Evolutionary conservation across 2,797 vertebrate species (phyloP), one percentile per base, ranked within the genome.

Genomic region (Psittacula derbiana): DNA sequence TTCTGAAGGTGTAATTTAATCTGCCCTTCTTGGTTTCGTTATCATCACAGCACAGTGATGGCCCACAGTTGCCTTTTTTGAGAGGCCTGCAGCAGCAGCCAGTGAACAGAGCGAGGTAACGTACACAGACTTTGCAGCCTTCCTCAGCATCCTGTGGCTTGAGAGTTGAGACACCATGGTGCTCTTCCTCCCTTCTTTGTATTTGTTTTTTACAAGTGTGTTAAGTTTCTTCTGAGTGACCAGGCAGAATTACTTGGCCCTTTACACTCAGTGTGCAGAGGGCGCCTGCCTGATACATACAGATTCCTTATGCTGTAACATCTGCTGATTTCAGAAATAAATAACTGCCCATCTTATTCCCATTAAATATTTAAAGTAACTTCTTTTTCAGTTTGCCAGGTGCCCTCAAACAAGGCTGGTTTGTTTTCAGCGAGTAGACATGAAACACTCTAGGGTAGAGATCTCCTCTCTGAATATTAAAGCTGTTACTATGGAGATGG

Each of bases 401-500:
- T 97, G 79, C 88, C 70, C 72, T 87, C 40, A 31, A 47, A 47
- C 58, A 84, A 69, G 36, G 49, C 44, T 80, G 78, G 25, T 93
- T 95, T 95, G 83, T 93, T 92, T 93, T 79, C 70, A 41, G 0
- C 20, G 73, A 86, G 86, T 55, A 81, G 74, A 43, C 47, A 61
- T 0, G 6, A 53, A 95, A 69, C 80, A n/a, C 74, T 80, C 60
- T 30, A 87, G 88, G 83, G 58, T 72, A 2, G 70, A 73, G 74
- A 71, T 90, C 76, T 95, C 62, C 71, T 93, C 16, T 10, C 62
- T 87, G 86, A 92, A 96, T 91, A 93, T 93, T 95, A 95, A 97
- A 94, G 94, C 96, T 95, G 96, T 96, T 95, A 31, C 96, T 93
- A 94, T 94, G 96, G 96, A 91, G 94, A 94, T 95, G 86, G 91